Percentiles rank a stretch among this genome's conserved stretches.
Evolutionary conservation across 2,797 vertebrate species (phyloP).

Genomic region (Hemibagrus guttatus): DNA sequence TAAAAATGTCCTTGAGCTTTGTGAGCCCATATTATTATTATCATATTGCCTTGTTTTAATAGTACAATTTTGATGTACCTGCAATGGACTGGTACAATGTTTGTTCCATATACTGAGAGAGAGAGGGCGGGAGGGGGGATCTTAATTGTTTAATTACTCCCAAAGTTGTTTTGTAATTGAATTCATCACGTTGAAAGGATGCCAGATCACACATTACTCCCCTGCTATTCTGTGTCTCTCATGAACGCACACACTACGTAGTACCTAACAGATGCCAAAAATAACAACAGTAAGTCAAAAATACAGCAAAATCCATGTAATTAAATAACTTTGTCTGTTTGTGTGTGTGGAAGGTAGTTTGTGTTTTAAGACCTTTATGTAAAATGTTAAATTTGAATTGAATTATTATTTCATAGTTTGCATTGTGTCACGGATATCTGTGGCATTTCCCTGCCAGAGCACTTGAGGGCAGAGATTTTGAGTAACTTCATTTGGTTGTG

Average conservation of each 20-base stretch:
- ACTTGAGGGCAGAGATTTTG: no score
- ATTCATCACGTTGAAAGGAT: conserved; percentile 45
- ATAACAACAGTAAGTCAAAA: neutral
- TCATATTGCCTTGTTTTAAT: neutral
- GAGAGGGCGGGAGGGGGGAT: neutral
- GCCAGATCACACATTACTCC: conserved; percentile 40
- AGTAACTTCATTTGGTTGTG: no score
- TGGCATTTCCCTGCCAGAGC: no score
- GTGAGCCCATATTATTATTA: neutral
- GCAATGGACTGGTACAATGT: neutral
- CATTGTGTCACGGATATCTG: neutral
- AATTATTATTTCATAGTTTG: neutral
- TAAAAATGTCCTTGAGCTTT: neutral
- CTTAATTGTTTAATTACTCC: conserved; percentile 46
- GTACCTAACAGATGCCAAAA: conserved; percentile 24
- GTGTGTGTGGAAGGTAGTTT: no score
- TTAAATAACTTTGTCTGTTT: neutral
- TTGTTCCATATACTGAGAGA: no score
- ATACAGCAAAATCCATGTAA: neutral
- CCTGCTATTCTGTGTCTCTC: conserved; percentile 15
- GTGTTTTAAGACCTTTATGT: neutral
- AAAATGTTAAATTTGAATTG: neutral
- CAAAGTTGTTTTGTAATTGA: conserved; percentile 48
- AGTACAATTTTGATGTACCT: neutral
- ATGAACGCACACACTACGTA: conserved; percentile 5